Evolutionary conservation across 2,797 vertebrate species (phyloP), one percentile per base, ranked within the genome.

Genomic region (Gambusia yucatana): DNA sequence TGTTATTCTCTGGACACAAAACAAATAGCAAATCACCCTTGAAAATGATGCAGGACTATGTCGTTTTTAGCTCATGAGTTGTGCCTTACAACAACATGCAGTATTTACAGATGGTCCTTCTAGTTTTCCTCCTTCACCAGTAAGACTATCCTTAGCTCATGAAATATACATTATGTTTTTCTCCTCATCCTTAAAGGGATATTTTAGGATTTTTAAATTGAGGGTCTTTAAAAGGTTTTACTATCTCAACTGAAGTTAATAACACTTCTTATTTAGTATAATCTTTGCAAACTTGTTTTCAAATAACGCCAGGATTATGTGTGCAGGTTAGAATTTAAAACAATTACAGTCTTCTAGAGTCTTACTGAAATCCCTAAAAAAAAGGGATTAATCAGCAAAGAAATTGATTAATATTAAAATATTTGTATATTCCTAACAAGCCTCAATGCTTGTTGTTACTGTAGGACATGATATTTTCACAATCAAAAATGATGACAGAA

Each of bases 61-160:
- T n/a, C 3, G 20, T 43, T 70, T 43, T 70, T 69, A 43, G n/a
- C 39, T 69, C 67, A n/a, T 44, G 39, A n/a, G 67, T 70, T 70
- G 41, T 70, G 41, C 67, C 76, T 57, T 77, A 30, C 67, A 63
- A 69, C 65, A 69, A 43, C 67, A 70, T 70, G 67, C 25, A 44
- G 39, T 70, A 44, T 44, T 70, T 70, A 14, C 10, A 25, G 17
- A 41, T 67, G 63, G 36, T 67, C 63, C 33, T 67, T 20, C 30
- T 63, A 36, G 33, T 63, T 33, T 63, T 17, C 33, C 33, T 65
- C 17, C 61, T 20, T 43, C 39, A 43, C 67, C 25, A n/a, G 39
- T 70, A 70, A n/a, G 5, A 13, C 7, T 44, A n/a, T 44, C 41
- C 22, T 6, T n/a, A n/a, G 39, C 39, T 44, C 67, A 70, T 70